Evolutionary conservation across 2,888 invertebrate genomes (phyloP).

Genomic region (Synanthedon formicaeformis): DNA sequence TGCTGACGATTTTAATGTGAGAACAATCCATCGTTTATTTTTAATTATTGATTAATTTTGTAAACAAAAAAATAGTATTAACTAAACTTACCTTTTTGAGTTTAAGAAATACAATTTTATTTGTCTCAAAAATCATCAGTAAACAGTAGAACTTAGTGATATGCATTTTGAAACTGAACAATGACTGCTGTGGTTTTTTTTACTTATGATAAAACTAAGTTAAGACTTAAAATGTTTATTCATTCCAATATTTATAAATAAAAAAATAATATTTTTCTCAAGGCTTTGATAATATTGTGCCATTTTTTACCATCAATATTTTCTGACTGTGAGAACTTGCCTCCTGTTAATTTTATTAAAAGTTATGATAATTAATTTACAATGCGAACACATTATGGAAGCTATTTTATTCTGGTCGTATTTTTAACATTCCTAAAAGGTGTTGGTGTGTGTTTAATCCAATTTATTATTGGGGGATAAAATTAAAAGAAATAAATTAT

Average conservation of each 20-base stretch:
- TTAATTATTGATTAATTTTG: too few species aligned
- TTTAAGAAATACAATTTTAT: too few species aligned
- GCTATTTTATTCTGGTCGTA: slow-evolving; percentile 1
- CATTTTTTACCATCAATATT: background rate
- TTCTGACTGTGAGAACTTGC: background rate
- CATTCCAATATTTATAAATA: background rate
- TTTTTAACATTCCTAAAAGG: slow-evolving; percentile 4
- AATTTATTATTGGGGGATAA: too few species aligned
- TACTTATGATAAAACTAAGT: background rate
- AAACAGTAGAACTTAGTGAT: too few species aligned
- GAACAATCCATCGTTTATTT: too few species aligned
- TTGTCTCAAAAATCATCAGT: too few species aligned
- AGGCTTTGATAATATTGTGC: background rate
- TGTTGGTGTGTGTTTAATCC: slow-evolving; percentile 5
- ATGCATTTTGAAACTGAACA: background rate
- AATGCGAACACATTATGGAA: background rate
- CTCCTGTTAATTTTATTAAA: background rate
- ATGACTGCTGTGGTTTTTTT: background rate
- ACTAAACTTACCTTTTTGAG: too few species aligned
- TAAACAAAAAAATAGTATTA: too few species aligned
- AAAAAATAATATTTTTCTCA: background rate
- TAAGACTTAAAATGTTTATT: background rate
- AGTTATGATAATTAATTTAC: background rate
- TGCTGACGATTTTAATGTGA: too few species aligned
- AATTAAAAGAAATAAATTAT: too few species aligned